These are phyloP conservation scores for Craseonycteris thonglongyai DNA, from an alignment of 2,113 vertebrate genomes.

Conservation along the genomic window DNA sequence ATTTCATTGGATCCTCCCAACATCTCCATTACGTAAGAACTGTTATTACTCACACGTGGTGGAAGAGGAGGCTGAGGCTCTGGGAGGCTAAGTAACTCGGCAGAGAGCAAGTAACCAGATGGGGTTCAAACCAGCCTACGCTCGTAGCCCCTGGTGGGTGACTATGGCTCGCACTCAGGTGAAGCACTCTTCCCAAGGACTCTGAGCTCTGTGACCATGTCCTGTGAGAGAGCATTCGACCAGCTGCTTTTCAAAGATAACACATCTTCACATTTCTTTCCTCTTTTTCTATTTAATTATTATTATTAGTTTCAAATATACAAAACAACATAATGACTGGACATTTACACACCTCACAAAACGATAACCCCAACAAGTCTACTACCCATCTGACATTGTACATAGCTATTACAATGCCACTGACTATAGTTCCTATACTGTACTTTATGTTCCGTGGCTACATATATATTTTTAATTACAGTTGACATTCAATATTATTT, in stretches of 20 bases:
- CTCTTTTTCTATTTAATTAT: too few relatives aligned
- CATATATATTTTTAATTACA: too few relatives aligned
- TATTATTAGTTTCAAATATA: too few relatives aligned
- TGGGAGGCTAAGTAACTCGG: not conserved
- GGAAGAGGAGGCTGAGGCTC: not conserved
- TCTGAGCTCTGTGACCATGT: not conserved
- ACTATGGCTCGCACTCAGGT: not conserved
- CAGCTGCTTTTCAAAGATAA: not conserved
- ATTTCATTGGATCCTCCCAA: not conserved
- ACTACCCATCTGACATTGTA: too few relatives aligned
- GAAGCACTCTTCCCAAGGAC: not conserved
- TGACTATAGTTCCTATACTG: too few relatives aligned
- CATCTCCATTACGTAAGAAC: not conserved
- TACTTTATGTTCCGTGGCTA: too few relatives aligned
- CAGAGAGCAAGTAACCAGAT: not conserved
- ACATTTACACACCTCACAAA: too few relatives aligned
- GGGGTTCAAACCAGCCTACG: not conserved
- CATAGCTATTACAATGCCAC: too few relatives aligned
- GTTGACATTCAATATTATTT: too few relatives aligned
- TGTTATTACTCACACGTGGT: not conserved
- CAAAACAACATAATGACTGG: too few relatives aligned
- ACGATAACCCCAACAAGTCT: too few relatives aligned
- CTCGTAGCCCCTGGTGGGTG: fast-evolving
- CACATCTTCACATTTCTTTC: not conserved
- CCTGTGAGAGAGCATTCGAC: not conserved